Base-by-base conservation (phyloP, 2,888 invertebrate species). In the Smittia sp. region DNA sequence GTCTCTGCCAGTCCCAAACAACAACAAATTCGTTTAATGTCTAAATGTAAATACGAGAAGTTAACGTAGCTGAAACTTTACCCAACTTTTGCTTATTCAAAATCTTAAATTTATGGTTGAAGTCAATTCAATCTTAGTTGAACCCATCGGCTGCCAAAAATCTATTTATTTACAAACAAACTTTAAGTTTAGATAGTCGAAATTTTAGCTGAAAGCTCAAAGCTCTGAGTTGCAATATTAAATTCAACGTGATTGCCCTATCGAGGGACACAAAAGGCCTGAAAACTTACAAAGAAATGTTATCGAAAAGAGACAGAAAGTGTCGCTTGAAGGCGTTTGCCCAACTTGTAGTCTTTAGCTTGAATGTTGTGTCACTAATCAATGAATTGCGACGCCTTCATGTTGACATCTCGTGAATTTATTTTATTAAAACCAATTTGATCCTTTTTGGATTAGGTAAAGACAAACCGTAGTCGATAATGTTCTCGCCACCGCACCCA, bases 131-230 rank as follows among this genome's bases (percentile, higher is more conserved):
- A 9, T 38, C 38, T 38, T 38, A 38, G 38, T 46, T 46, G 4
- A 46, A 46, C 58, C 18, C 18, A 58, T 58, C 22, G 18, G 58
- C 18, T 58, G 58, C 58, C 58, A 58, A 58, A 58, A 52, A 52
- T 38, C 38, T 38, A 11, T 9, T 46, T 46, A 15, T 46, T 38
- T 46, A 11, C 18, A 22, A 18, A 9, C 22, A 58, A 58, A 58
- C 18, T 1, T 22, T 58, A 46, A 20, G 18, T 58, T 58, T 46
- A 2, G 46, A 46, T 6, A 46, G 46, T 46, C n/a, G 46, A n/a
- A 2, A 46, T 11, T 3, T 46, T 46, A 46, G 46, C 11, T 46
- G 46, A 46, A 46, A 46, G 46, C 46, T 46, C 46, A 46, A 46
- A 58, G 58, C 18, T 58, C 22, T 18, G 18, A 2, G n/a, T 2